These are phyloP conservation scores for Sebastes paucispinis DNA, from an alignment of 2,797 vertebrate genomes.

Conservation along the genomic window DNA sequence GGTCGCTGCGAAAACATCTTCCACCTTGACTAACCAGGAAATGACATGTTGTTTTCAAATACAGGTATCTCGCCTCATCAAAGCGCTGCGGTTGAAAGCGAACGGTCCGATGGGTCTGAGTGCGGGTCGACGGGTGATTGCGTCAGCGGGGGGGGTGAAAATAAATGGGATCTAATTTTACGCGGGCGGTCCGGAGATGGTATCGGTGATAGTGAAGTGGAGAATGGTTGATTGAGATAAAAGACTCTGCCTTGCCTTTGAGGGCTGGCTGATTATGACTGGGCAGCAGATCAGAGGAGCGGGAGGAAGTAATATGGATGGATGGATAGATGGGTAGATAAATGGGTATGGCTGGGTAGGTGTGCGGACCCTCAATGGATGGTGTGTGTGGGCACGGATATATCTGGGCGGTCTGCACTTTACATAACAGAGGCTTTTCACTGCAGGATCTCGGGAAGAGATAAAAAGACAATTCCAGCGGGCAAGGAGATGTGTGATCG, in stretches of 20 bases:
- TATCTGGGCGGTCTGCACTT: slow-evolving; percentile 34
- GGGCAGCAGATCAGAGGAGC: slow-evolving; percentile 55
- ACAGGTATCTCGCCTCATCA: slow-evolving; percentile 29
- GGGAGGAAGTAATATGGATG: slow-evolving; percentile 38
- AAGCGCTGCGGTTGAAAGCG: slow-evolving; percentile 13
- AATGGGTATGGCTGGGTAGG: slow-evolving; percentile 20
- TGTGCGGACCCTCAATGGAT: slow-evolving; percentile 38
- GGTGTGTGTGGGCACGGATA: slow-evolving; percentile 36
- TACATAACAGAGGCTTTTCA: slow-evolving; percentile 54
- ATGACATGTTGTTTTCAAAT: slow-evolving; percentile 31
- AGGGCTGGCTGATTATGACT: slow-evolving; percentile 53
- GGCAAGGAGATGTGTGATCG: slow-evolving; percentile 30
- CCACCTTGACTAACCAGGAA: slow-evolving; percentile 41
- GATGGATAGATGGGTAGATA: slow-evolving; percentile 47
- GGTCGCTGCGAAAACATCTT: slow-evolving; percentile 7
- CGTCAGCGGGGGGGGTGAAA: background rate
- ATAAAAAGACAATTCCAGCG: slow-evolving; percentile 51
- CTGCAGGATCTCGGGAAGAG: slow-evolving; percentile 36
- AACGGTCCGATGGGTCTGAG: background rate
- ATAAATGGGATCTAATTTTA: slow-evolving; percentile 36
- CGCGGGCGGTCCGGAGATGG: slow-evolving; percentile 39
- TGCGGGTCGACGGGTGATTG: background rate
- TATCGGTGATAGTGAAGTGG: slow-evolving; percentile 28
- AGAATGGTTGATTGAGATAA: slow-evolving; percentile 66
- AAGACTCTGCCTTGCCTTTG: slow-evolving; percentile 52